These are phyloP conservation scores for Harpalus rubripes DNA, from an alignment of 2,888 invertebrate genomes.

Conservation along the genomic window DNA sequence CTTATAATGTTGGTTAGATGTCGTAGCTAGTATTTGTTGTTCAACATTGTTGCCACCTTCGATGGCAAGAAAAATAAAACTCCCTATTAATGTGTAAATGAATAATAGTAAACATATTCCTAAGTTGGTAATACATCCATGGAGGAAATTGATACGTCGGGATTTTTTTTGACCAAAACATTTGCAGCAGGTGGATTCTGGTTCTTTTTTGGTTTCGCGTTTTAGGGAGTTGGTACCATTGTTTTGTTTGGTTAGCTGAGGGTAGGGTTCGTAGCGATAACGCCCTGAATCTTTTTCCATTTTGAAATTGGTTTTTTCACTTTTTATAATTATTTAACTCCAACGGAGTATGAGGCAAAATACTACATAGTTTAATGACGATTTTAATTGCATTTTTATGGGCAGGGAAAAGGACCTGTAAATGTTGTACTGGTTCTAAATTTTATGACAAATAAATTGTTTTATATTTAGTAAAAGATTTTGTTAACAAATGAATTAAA, in stretches of 20 bases:
- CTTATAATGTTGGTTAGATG: conserved; percentile 74
- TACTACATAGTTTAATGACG: no score
- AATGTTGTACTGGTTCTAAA: no score
- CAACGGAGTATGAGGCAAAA: no score
- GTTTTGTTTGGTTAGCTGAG: conserved; percentile 73
- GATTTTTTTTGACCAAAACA: conserved; percentile 74
- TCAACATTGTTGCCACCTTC: conserved; percentile 84
- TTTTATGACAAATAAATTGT: no score
- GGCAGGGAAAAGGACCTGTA: no score
- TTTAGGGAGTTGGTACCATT: conserved; percentile 74
- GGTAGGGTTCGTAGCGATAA: conserved; percentile 77
- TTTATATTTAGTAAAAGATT: no score
- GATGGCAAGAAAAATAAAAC: conserved; percentile 87
- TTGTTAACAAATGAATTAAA: no score
- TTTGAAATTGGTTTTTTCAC: neutral
- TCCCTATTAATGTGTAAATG: conserved; percentile 86
- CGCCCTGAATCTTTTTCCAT: conserved; percentile 75
- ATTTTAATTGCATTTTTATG: no score
- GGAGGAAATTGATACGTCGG: conserved; percentile 79
- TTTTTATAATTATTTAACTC: neutral
- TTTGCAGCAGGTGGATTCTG: conserved; percentile 73
- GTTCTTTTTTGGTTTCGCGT: conserved; percentile 77
- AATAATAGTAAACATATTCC: conserved; percentile 90
- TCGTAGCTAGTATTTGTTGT: conserved; percentile 81
- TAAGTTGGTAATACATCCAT: conserved; percentile 88